Evolutionary conservation across 2,797 vertebrate species (phyloP), one percentile per base, ranked within the genome.

Genomic region (Arrhamphus sclerolepis): DNA sequence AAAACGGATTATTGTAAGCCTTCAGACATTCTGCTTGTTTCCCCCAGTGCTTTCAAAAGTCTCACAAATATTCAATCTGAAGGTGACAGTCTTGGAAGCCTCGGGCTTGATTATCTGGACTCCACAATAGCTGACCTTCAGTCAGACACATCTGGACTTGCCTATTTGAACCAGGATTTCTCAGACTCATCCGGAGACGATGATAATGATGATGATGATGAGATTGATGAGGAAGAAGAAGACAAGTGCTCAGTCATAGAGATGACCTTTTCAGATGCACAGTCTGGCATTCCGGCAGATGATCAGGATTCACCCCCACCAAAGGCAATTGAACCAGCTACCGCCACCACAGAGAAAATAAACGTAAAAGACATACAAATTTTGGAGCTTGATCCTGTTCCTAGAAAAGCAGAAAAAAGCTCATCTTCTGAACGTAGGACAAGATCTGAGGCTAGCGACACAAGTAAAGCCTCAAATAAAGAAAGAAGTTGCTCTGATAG

Each of bases 111-210:
- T 51, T 90, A 91, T 87, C 81, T 93, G 0, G 89, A 94, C 48
- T 87, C 87, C 49, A 89, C 91, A 18, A 72, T 78, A 55, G 78
- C 89, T 47, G 88, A 94, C 53, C 90, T 93, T 46, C 92, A 93
- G 29, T 87, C 92, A 67, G 87, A 89, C 66, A 90, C 89, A 72
- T 88, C 90, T 28, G 72, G 89, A 59, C 64, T 83, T 73, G 83
- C 83, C 50, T 88, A 78, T 75, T 85, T 80, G 55, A 85, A 86
- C 3, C 13, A 82, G 86, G 92, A 93, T 59, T 96, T 93, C 21
- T 94, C 94, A 2, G 96, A 95, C 62, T 96, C 96, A 31, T 98
- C 95, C 16, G 97, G 95, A n/a, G n/a, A n/a, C n/a, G n/a, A n/a
- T 11, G 91, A 92, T 11, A 95, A 97, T 72, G 95, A 97, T 19